Percentiles rank a stretch among this genome's conserved stretches.
These are phyloP conservation scores for Gracilinanus agilis DNA, from an alignment of 2,113 vertebrate genomes.

Conservation along the genomic window DNA sequence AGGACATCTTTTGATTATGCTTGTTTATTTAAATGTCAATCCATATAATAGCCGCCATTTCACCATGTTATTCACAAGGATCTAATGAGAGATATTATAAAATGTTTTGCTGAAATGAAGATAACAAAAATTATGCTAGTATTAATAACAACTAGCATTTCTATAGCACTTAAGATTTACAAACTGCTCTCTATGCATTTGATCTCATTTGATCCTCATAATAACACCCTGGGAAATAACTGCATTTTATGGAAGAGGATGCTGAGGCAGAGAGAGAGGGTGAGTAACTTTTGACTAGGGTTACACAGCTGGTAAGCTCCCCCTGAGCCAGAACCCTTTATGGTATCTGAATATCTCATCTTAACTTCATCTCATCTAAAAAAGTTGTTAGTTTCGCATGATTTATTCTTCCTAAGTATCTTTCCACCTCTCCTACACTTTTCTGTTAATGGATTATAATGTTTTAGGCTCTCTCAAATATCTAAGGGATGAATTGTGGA, in stretches of 20 bases:
- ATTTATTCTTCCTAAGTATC: conserved; percentile 46
- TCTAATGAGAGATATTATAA: background rate
- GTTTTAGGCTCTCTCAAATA: conserved; percentile 24
- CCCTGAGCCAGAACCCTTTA: background rate
- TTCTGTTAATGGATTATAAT: conserved; percentile 13
- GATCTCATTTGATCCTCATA: background rate
- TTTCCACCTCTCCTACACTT: conserved; percentile 13
- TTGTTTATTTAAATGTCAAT: background rate
- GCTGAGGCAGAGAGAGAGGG: background rate
- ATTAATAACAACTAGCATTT: background rate
- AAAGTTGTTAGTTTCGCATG: background rate
- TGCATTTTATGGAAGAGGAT: background rate
- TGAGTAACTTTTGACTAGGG: background rate
- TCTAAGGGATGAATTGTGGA: conserved; percentile 43
- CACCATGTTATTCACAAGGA: background rate
- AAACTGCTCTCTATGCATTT: background rate
- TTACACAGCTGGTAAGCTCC: background rate
- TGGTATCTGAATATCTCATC: background rate
- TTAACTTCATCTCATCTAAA: background rate
- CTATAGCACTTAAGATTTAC: background rate
- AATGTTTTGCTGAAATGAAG: background rate
- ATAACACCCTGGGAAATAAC: background rate
- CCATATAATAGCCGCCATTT: background rate
- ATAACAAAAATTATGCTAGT: background rate
- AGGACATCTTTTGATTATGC: background rate